These are phyloP conservation scores for Peromyscus aztecus DNA, from an alignment of 2,797 vertebrate species.

Conservation along the genomic window DNA sequence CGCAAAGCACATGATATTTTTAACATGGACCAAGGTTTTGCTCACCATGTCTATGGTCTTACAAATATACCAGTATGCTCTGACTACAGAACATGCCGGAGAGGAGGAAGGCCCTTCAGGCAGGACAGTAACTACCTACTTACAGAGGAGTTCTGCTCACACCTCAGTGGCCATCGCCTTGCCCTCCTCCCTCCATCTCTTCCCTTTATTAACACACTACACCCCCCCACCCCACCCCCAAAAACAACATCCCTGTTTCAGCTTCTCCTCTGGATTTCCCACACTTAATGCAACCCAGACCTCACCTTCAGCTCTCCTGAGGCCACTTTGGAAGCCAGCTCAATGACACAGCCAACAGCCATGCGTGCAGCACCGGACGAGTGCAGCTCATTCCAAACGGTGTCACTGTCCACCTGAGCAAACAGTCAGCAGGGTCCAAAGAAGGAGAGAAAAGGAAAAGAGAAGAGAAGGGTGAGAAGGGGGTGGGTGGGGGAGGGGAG, in stretches of 20 bases:
- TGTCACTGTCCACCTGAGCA: constrained; percentile 99
- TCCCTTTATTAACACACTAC: constrained; percentile 72
- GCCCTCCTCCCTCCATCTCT: constrained; percentile 78
- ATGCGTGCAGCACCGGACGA: constrained; percentile 90
- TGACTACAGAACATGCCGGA: background rate
- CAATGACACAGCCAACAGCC: constrained; percentile 95
- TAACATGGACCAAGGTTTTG: constrained; percentile 13
- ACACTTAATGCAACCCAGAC: constrained; percentile 91
- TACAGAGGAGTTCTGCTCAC: constrained; percentile 69
- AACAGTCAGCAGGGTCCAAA: constrained; percentile 90
- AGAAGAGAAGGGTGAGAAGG: constrained; percentile 58
- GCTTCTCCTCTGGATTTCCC: constrained; percentile 89
- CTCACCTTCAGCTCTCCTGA: constrained; percentile 94
- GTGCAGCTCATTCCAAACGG: constrained; percentile 95
- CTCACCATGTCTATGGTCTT: constrained; percentile 55
- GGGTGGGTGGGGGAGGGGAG: constrained; percentile 74
- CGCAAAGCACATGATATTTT: background rate
- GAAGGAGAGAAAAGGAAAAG: constrained; percentile 45
- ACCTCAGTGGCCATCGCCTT: constrained; percentile 76
- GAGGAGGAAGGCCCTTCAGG: background rate
- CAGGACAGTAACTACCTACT: background rate
- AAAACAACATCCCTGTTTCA: constrained; percentile 86
- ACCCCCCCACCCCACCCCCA: constrained; percentile 76
- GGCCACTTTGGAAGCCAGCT: constrained; percentile 92
- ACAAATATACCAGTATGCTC: background rate